Conservation (phyloP, 2,888 invertebrate species). For the Lasioglossum marginatum region DNA sequence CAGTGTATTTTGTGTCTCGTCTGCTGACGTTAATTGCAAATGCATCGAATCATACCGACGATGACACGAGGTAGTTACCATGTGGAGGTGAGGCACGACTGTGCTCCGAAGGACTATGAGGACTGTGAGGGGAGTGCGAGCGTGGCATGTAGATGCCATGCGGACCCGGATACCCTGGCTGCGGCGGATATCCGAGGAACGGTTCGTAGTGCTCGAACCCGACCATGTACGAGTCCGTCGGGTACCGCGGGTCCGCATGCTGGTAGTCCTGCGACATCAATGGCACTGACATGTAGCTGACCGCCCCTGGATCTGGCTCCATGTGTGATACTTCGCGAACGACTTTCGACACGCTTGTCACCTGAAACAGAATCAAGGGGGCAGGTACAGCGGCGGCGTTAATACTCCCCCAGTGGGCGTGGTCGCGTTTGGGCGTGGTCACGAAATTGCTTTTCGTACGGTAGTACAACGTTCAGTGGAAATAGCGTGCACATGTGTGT, state of each 20-base stretch:
- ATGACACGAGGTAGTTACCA: constrained; percentile 70
- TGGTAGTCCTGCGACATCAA: constrained; percentile 83
- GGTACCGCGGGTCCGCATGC: constrained; percentile 81
- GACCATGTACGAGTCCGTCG: constrained; percentile 83
- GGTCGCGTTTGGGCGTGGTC: not conserved
- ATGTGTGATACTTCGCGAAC: constrained; percentile 88
- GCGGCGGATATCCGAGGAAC: constrained; percentile 83
- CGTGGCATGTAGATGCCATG: constrained; percentile 83
- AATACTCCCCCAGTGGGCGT: not conserved
- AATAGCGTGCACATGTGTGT: not conserved
- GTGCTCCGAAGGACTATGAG: constrained; percentile 83
- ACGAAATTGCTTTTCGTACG: not conserved
- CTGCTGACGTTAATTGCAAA: not conserved
- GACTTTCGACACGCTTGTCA: constrained; percentile 90
- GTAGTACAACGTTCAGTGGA: not conserved
- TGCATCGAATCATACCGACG: not conserved
- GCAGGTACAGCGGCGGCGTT: not conserved
- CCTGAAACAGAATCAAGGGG: constrained; percentile 82
- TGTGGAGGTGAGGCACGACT: constrained; percentile 84
- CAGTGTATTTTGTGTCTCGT: not conserved
- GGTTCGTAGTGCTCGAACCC: constrained; percentile 85
- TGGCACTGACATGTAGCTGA: constrained; percentile 83
- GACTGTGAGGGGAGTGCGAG: constrained; percentile 82
- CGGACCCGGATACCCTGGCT: constrained; percentile 82
- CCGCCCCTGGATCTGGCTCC: constrained; percentile 85